Evolutionary conservation across 2,797 vertebrate species (phyloP), one percentile per base, ranked within the genome.

Genomic region (Mus caroli): DNA sequence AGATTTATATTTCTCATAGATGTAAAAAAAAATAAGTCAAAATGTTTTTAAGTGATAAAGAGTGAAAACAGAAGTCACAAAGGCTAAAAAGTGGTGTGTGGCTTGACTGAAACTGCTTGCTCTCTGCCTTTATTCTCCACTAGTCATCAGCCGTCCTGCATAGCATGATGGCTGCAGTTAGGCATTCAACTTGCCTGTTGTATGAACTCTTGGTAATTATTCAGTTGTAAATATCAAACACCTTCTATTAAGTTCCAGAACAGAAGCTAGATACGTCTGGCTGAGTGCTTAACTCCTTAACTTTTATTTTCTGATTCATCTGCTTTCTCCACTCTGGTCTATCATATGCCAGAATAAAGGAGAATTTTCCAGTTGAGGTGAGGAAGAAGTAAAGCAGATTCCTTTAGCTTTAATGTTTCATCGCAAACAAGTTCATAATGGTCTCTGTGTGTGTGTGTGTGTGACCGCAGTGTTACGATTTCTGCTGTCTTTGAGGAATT

Each of bases 381-480:
- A 34, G 50, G 87, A 95, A 73, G 79, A 91, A 94, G 82, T 12
- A 82, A 79, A 71, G 24, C 77, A 92, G 92, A 94, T 92, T 69
- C 71, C 4, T 52, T 96, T 75, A 58, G 56, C 62, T 94, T 94
- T 85, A 84, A 76, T 77, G 60, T 71, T 90, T 85, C 71, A 94
- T 95, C 90, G 82, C 80, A 77, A n/a, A 46, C 82, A 22, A 17
- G 54, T 73, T n/a, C 95, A 89, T 5, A 95, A 82, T 86, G 60
- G 46, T 46, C 5, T 46, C n/a, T 50, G 50, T 50, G 50, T 50
- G 50, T 50, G 50, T 50, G 73, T 89, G n/a, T 89, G 31, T 60
- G 34, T 9, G 56, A 67, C n/a, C 10, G 52, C 2, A 64, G 73
- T 13, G 50, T 26, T 1, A n/a, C 40, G 56, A 62, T 58, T 77